Conservation (phyloP, 2,797 vertebrate species). For the Schizopygopsis malacanthus region DNA sequence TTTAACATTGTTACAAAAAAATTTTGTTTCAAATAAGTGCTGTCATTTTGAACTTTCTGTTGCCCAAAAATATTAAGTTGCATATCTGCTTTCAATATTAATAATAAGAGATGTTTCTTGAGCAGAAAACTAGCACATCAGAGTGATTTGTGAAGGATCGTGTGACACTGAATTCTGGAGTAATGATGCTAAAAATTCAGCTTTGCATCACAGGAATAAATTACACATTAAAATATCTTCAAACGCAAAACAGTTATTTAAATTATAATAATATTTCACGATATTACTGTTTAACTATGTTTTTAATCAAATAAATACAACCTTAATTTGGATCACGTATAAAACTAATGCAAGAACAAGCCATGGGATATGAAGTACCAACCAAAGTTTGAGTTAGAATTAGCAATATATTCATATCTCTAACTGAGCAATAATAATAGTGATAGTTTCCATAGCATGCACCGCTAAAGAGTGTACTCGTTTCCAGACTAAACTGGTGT, state of each 20-base stretch:
- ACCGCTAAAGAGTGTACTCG: not conserved
- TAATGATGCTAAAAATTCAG: not conserved
- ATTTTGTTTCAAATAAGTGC: too few species aligned
- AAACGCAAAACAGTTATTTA: not conserved
- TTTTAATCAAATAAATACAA: not conserved
- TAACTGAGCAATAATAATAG: not conserved
- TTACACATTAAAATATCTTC: not conserved
- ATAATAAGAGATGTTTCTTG: not conserved
- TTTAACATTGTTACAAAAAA: not conserved
- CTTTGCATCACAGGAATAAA: not conserved
- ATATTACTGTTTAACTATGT: not conserved
- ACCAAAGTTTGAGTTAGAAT: not conserved
- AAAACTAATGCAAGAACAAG: not conserved
- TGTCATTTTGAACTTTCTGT: not conserved
- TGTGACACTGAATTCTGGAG: not conserved
- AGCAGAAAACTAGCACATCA: not conserved
- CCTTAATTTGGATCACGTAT: not conserved
- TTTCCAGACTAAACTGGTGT: not conserved
- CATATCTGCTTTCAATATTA: not conserved
- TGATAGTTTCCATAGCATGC: not conserved
- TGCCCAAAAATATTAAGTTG: not conserved
- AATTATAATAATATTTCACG: not conserved
- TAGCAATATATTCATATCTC: not conserved
- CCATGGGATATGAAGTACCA: not conserved
- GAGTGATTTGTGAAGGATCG: not conserved